Percentiles rank a stretch among this genome's conserved stretches.
phyloP scores from a whole-genome alignment of 2,888 invertebrate species.

The Sinhomidia bicolor region DNA sequence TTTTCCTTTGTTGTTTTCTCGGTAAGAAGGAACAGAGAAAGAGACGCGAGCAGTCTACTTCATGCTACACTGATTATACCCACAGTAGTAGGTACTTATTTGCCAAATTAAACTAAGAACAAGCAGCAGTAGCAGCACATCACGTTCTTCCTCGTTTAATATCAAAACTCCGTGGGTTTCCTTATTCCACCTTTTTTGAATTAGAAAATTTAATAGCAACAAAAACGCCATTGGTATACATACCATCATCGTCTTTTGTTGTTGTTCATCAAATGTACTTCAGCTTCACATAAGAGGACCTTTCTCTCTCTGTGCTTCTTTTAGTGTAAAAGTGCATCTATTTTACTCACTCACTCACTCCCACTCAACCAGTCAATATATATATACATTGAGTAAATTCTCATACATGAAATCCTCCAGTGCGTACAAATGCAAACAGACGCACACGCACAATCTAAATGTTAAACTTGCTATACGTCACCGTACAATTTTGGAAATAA shows the following conservation, averaged over 20 bases:
- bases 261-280: not conserved
- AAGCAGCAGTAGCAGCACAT: too few species aligned
- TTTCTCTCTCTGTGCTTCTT: not conserved
- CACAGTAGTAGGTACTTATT: conserved; percentile 1
- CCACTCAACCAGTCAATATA: not conserved
- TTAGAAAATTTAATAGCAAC: not conserved
- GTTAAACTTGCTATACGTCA: not conserved
- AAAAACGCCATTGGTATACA: not conserved
- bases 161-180: not conserved
- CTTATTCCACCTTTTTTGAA: not conserved
- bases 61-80: conserved; percentile 4
- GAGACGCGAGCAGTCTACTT: conserved; percentile 19
- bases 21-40: conserved; percentile 32
- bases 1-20: conserved; percentile 57
- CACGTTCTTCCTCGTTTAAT: not conserved
- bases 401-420: conserved; percentile 22
- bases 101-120: conserved; percentile 43
- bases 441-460: conserved; percentile 9
- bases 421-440: conserved; percentile 10
- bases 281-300: not conserved
- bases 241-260: not conserved
- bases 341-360: too few species aligned
- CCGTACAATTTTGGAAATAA: conserved; percentile 25
- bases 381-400: not conserved
- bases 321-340: conserved; percentile 4